Conservation (phyloP, 2,113 vertebrate species). For the Perca fluviatilis region DNA sequence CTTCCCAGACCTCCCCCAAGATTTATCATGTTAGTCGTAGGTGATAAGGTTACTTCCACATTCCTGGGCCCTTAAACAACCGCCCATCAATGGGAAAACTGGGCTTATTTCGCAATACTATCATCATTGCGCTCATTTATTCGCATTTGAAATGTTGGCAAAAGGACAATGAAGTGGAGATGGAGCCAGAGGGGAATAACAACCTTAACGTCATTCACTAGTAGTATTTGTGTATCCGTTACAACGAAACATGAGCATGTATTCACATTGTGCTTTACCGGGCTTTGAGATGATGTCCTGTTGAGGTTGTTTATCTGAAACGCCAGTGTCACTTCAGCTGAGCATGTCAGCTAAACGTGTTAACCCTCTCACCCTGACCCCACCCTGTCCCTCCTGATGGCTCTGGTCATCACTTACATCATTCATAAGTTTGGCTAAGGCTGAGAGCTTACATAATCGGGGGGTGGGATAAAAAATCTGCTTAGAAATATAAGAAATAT, state of each 20-base stretch:
- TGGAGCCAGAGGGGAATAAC: background rate
- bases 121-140: background rate
- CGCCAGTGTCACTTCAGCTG: background rate
- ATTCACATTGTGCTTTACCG: background rate
- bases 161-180: background rate
- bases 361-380: constrained; percentile 2
- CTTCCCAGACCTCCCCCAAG: constrained; percentile 56
- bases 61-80: constrained; percentile 57
- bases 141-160: background rate
- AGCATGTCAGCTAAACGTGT: too few species aligned
- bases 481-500: too few species aligned
- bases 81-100: background rate
- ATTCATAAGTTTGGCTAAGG: background rate
- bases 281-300: background rate
- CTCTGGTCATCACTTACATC: background rate
- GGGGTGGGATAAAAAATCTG: too few species aligned
- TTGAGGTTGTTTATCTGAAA: constrained; percentile 1
- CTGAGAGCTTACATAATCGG: background rate
- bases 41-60: constrained; percentile 63
- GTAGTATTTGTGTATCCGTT: background rate
- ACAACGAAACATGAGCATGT: background rate
- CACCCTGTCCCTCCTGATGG: background rate
- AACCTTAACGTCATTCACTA: background rate
- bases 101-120: background rate
- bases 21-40: constrained; percentile 32